Base-by-base conservation (phyloP, 2,888 invertebrate genomes). In the Pachymerium ferrugineum region DNA sequence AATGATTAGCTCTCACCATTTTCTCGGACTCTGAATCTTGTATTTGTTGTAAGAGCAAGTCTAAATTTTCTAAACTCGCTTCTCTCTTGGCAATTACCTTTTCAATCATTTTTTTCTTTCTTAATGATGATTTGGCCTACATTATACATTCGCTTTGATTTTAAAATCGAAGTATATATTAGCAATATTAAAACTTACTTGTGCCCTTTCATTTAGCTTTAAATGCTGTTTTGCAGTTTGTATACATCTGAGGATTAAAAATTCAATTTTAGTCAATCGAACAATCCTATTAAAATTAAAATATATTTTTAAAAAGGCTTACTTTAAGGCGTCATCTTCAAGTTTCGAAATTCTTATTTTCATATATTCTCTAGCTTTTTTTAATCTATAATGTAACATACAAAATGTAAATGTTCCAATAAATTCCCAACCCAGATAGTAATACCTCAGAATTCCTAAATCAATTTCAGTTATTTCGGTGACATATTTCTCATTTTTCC, bases 11-110 rank as follows among this genome's bases (percentile, higher is more conserved):
- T 28, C 14, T 12, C n/a, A 73, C 73, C 28, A 74, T 74, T 74
- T 77, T 76, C 54, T 77, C 75, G n/a, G 77, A 72, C 16, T 73
- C 76, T 16, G 73, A 35, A 70, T 77, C 76, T 33, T 75, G 75
- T 5, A 77, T 69, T 28, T 75, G 74, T 25, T 73, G 68, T 5
- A 77, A 35, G 3, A 77, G 22, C 25, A 47, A 68, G 73, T 77
- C 77, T 54, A 77, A 74, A 69, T 77, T 77, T 47, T 77, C 77
- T 12, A 76, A 67, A 25, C 74, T 74, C 16, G 54, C 33, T 72
- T 42, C 74, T 67, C 76, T 76, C 38, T 76, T 75, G 3, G 69
- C 38, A 12, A 76, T 62, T 16, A 54, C 31, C 4, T 42, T 69
- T 42, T 76, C 74, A 10, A 74, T 35, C 19, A 75, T 74, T 47